Percentiles rank a stretch among this genome's conserved stretches.
Evolutionary conservation across 2,113 vertebrate genomes (phyloP).

Genomic region (Spermophilus dauricus): DNA sequence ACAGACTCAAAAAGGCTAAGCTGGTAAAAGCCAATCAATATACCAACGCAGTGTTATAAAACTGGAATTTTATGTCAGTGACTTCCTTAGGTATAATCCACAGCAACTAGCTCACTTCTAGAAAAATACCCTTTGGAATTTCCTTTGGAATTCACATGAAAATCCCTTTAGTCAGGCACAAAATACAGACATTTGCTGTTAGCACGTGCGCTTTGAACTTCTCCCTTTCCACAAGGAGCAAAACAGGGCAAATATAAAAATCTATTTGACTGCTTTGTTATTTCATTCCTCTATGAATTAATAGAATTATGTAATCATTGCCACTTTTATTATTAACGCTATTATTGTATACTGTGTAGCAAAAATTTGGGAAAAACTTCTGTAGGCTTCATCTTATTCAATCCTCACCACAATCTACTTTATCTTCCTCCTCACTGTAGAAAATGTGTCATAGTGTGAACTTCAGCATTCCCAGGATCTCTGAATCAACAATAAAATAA

Average conservation of each 20-base stretch:
- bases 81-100: background rate
- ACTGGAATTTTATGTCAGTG: background rate
- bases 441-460: background rate
- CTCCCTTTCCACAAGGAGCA: background rate
- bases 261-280: background rate
- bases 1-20: constrained; percentile 75
- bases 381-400: background rate
- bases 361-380: background rate
- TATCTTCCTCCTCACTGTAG: background rate
- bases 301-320: background rate
- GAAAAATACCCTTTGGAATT: background rate
- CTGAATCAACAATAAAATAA: constrained; percentile 33
- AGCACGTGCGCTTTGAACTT: background rate
- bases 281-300: background rate
- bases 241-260: background rate
- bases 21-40: constrained; percentile 67
- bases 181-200: background rate
- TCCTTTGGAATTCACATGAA: constrained; percentile 33
- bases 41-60: constrained; percentile 19
- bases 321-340: background rate
- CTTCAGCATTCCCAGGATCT: background rate
- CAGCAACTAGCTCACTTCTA: background rate
- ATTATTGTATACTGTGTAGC: background rate
- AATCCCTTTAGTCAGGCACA: background rate
- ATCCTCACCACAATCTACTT: background rate